Conservation (phyloP, 2,888 invertebrate species). For the Leistus spinibarbis region DNA sequence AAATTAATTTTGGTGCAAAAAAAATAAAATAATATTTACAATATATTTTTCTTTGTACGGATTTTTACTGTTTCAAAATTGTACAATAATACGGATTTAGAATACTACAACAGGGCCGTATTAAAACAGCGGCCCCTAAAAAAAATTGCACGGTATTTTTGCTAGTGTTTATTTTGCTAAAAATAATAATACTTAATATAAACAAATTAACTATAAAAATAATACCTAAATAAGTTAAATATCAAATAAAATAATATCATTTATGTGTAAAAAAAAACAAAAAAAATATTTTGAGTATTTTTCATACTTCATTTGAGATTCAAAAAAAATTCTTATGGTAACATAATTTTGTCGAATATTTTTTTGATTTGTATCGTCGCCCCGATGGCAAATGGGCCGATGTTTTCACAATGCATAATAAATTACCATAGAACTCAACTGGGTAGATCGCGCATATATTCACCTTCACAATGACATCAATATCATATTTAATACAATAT, state of each 20-base stretch:
- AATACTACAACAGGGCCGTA: neutral
- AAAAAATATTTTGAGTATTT: slow-evolving; percentile 25
- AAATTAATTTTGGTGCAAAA: slow-evolving; percentile 34
- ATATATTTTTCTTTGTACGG: slow-evolving; percentile 18
- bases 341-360: neutral
- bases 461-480: neutral
- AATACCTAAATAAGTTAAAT: slow-evolving; percentile 26
- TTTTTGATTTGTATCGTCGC: neutral
- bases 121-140: neutral
- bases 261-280: slow-evolving; percentile 25
- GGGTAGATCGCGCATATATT: neutral
- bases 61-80: slow-evolving; percentile 12
- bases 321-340: slow-evolving; percentile 5
- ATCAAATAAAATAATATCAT: slow-evolving; percentile 29
- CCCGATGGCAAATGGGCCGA: neutral
- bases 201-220: slow-evolving; percentile 14
- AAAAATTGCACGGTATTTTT: neutral
- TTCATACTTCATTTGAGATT: neutral
- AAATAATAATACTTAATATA: slow-evolving; percentile 36
- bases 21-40: slow-evolving; percentile 26
- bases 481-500: slow-evolving; percentile 17
- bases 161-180: slow-evolving; percentile 7
- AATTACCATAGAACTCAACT: neutral
- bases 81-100: slow-evolving; percentile 19
- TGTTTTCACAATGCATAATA: neutral